Evolutionary conservation across 2,797 vertebrate genomes (phyloP), one percentile per base, ranked within the genome.

Genomic region (Xenops minutus): DNA sequence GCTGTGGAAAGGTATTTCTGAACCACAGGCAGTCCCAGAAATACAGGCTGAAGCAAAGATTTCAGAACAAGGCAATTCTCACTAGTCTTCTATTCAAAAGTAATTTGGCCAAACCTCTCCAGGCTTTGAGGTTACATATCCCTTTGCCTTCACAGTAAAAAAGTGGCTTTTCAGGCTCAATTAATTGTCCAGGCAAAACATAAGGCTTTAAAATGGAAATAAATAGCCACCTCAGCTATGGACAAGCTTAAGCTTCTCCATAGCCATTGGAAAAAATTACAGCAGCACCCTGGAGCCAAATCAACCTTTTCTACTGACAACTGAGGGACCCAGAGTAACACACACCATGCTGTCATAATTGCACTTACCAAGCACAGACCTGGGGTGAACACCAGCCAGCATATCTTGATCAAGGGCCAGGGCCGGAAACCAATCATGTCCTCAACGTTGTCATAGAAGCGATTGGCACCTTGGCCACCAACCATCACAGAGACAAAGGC

Each of bases 361-460:
- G 21, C 43, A 85, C 98, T 90, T 97, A 99, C 99, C 97, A 98
- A 88, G 92, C 98, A 99, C 71, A 99, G 85, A 8, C 97, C 93
- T 0, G 99, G 99, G 32, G 98, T 99, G 92, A 99, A 66, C 92
- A 98, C 98, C 62, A 97, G 84, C 99, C 99, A 99, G 96, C 98
- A 99, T 77, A 98, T 98, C 97, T 99, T 99, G 97, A 99, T 97
- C 61, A 98, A 43, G 4, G 98, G 98, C 96, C 95, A 97, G 0
- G 99, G 98, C 20, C 98, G 97, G 89, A 98, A 99, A 26, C 99
- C 98, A 85, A 99, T 99, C 99, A 99, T 99, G 93, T 99, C 98
- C 67, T 98, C 97, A 30, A 99, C 62, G 95, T 99, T 98, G 93
- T 97, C 98, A 29, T 98, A 99, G 96, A 99, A 99, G 87, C 98